Evolutionary conservation across 2,797 vertebrate species (phyloP).

Genomic region (Sebastes nivosus): DNA sequence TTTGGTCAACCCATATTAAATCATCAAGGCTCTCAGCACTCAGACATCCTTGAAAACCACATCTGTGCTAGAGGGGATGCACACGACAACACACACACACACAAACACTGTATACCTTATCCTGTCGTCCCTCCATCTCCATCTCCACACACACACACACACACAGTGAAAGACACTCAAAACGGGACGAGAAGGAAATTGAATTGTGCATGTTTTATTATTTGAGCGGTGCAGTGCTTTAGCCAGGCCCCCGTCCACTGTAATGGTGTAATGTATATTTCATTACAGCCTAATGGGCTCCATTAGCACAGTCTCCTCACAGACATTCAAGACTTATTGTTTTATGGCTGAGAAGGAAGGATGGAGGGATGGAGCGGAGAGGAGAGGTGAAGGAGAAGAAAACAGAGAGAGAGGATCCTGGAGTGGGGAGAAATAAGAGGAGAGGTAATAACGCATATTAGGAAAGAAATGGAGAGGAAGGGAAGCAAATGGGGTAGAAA

Average conservation of each 20-base stretch:
- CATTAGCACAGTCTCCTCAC: conserved; percentile 86
- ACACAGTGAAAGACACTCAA: conserved; percentile 73
- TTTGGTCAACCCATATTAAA: conserved; percentile 82
- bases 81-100: conserved; percentile 19
- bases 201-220: conserved; percentile 90
- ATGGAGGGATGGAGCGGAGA: conserved; percentile 69
- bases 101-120: conserved; percentile 47
- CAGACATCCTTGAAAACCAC: conserved; percentile 77
- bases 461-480: conserved; percentile 37
- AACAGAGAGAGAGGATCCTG: conserved; percentile 15
- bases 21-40: conserved; percentile 74
- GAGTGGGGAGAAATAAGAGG: conserved; percentile 38
- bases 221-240: conserved; percentile 85
- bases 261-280: conserved; percentile 90
- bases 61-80: conserved; percentile 59
- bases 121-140: conserved; percentile 30
- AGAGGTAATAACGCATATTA: conserved; percentile 56
- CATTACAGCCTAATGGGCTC: conserved; percentile 89
- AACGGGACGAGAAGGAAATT: conserved; percentile 81
- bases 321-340: conserved; percentile 86
- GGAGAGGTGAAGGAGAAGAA: conserved; percentile 57
- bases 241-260: conserved; percentile 80
- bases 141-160: conserved; percentile 12
- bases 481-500: conserved; percentile 46
- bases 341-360: conserved; percentile 74